These are phyloP conservation scores for Mylabris phalerata DNA, from an alignment of 1,140 invertebrate species.

Conservation along the genomic window DNA sequence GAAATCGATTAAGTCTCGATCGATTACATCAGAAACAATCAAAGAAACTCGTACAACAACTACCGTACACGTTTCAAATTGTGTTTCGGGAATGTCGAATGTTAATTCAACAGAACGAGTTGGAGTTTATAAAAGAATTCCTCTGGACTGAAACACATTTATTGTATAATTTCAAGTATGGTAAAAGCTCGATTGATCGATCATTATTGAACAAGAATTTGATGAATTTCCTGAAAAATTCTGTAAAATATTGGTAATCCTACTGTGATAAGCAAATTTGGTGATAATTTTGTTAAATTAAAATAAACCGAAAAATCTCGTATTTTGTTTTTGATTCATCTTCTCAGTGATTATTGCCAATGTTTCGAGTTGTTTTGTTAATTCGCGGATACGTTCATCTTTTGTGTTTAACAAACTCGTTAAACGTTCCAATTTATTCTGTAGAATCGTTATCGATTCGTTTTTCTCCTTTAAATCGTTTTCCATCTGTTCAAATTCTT, in stretches of 20 bases:
- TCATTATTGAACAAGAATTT: neutral
- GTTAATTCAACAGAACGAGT: constrained; percentile 29
- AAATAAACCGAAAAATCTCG: constrained; percentile 8
- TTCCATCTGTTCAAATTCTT: constrained; percentile 46
- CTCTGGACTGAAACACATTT: constrained; percentile 26
- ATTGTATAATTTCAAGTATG: constrained; percentile 12
- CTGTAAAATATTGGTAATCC: neutral
- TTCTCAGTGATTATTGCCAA: neutral
- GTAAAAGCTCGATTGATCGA: constrained; percentile 7
- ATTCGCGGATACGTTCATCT: constrained; percentile 51
- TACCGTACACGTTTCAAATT: constrained; percentile 27
- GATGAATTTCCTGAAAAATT: constrained; percentile 1
- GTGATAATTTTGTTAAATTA: neutral
- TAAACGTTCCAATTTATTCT: constrained; percentile 46
- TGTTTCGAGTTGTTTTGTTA: constrained; percentile 37
- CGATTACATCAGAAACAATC: constrained; percentile 21
- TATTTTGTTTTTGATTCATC: neutral
- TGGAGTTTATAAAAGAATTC: constrained; percentile 30
- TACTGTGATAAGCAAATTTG: neutral
- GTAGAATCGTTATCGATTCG: constrained; percentile 41
- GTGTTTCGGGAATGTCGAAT: constrained; percentile 29
- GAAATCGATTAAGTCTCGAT: constrained; percentile 15
- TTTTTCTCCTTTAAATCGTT: constrained; percentile 46
- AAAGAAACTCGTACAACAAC: constrained; percentile 19
- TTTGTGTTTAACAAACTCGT: constrained; percentile 51